Percentiles rank a stretch among this genome's conserved stretches.
Evolutionary conservation across 2,113 vertebrate genomes (phyloP).

Genomic region (Elaphurus davidianus): DNA sequence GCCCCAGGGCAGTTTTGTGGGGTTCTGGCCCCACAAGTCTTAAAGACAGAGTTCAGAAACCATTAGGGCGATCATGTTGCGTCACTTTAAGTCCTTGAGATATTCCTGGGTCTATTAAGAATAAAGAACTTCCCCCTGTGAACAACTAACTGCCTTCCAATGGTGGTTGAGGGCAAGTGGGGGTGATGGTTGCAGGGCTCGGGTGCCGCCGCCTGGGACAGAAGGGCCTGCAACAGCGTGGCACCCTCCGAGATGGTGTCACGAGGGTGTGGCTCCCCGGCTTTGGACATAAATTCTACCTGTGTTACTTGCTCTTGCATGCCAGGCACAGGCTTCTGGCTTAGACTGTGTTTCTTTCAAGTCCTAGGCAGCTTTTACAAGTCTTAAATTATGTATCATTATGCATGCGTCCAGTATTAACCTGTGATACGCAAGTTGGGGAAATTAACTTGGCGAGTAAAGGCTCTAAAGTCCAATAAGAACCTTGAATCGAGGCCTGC

Average conservation of each 20-base stretch:
- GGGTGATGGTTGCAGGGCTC: neutral
- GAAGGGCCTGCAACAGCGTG: neutral
- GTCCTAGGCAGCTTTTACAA: conserved; percentile 67
- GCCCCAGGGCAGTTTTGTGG: conserved; percentile 32
- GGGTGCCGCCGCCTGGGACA: neutral
- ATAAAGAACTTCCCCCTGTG: conserved; percentile 39
- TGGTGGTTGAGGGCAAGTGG: neutral
- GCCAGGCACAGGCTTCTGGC: conserved; percentile 56
- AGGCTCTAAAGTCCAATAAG: conserved; percentile 52
- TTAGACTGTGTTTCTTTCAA: conserved; percentile 69
- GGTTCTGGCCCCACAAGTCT: conserved; percentile 53
- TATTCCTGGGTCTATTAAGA: conserved; percentile 35
- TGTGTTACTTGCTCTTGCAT: conserved; percentile 43
- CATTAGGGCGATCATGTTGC: conserved; percentile 62
- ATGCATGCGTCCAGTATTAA: conserved; percentile 67
- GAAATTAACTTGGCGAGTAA: conserved; percentile 39
- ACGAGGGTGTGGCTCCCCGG: neutral
- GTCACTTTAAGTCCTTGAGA: conserved; percentile 21
- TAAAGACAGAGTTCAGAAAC: conserved; percentile 64
- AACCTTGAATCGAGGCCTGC: neutral
- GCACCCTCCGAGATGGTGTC: neutral
- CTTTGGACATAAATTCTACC: conserved; percentile 38
- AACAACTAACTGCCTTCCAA: conserved; percentile 15
- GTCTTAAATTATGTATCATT: conserved; percentile 77
- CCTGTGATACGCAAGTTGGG: conserved; percentile 62